phyloP scores from a whole-genome alignment of 1,140 invertebrate species.

The Cataglyphis hispanica region DNA sequence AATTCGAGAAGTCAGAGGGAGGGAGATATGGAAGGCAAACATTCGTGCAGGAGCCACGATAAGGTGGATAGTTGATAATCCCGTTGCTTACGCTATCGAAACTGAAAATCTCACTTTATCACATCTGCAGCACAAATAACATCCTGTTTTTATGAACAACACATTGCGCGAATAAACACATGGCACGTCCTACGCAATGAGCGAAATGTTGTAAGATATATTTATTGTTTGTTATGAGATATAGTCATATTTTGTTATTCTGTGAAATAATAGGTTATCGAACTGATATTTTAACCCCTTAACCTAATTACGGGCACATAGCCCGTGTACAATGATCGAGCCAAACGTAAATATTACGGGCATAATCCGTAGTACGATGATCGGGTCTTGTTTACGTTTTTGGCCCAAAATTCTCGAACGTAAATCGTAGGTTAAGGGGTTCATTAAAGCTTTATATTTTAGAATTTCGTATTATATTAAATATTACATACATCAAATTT shows the following conservation, averaged over 20 bases:
- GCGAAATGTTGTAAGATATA: not conserved
- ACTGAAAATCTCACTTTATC: constrained; percentile 60
- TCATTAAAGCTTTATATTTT: constrained; percentile 5
- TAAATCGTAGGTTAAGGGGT: no score
- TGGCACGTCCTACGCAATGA: not conserved
- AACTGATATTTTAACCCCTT: no score
- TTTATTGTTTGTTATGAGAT: not conserved
- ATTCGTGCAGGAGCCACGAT: constrained; percentile 55
- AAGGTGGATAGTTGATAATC: constrained; percentile 63
- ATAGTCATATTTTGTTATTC: constrained; percentile 2
- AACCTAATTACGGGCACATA: no score
- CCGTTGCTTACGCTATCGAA: constrained; percentile 40
- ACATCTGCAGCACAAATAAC: constrained; percentile 20
- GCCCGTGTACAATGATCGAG: no score
- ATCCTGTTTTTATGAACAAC: constrained; percentile 11
- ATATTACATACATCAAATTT: not conserved
- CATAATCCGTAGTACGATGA: no score
- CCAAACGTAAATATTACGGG: no score
- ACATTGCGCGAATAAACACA: constrained; percentile 21
- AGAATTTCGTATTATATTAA: not conserved
- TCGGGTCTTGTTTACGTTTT: no score
- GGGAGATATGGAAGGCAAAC: constrained; percentile 62
- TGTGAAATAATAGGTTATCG: constrained; percentile 4
- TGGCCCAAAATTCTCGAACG: no score
- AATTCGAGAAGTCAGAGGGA: constrained; percentile 60